Evolutionary conservation across 2,888 invertebrate species (phyloP).

Genomic region (Catotricha subobsoleta): DNA sequence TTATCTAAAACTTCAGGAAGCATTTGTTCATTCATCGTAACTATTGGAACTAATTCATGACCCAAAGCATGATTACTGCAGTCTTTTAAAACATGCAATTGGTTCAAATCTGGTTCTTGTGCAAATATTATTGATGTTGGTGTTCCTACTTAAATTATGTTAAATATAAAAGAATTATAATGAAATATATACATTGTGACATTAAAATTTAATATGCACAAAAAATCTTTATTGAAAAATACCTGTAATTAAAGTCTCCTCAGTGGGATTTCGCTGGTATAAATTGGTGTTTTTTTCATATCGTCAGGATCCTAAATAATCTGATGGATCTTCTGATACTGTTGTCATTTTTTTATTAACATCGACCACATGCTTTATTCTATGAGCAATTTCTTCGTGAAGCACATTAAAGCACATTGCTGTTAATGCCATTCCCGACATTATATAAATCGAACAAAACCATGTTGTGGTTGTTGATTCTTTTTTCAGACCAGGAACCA

Average conservation of each 20-base stretch:
- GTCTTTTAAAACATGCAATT: conserved; percentile 27
- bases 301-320: conserved; percentile 26
- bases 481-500: conserved; percentile 47
- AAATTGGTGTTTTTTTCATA: conserved; percentile 27
- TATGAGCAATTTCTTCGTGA: conserved; percentile 73
- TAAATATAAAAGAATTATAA: too few relatives aligned
- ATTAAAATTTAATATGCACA: too few relatives aligned
- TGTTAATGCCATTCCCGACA: conserved; percentile 71
- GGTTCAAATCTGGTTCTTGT: conserved; percentile 19
- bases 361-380: conserved; percentile 43
- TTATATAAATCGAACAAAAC: conserved; percentile 77
- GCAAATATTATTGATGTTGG: conserved; percentile 31
- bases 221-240: too few relatives aligned
- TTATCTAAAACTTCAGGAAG: conserved; percentile 13
- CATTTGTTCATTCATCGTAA: conserved; percentile 17
- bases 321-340: conserved; percentile 13
- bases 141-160: too few relatives aligned
- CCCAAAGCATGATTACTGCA: conserved; percentile 21
- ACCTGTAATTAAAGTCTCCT: conserved; percentile 37
- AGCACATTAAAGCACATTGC: conserved; percentile 84
- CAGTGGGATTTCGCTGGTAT: conserved; percentile 37
- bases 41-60: conserved; percentile 29
- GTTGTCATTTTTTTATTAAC: conserved; percentile 16
- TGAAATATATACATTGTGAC: too few relatives aligned
- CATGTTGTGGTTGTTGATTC: conserved; percentile 46